Percentiles rank a stretch among this genome's conserved stretches.
Evolutionary conservation across 1,140 invertebrate genomes (phyloP).

Genomic region (Mylabris phalerata): DNA sequence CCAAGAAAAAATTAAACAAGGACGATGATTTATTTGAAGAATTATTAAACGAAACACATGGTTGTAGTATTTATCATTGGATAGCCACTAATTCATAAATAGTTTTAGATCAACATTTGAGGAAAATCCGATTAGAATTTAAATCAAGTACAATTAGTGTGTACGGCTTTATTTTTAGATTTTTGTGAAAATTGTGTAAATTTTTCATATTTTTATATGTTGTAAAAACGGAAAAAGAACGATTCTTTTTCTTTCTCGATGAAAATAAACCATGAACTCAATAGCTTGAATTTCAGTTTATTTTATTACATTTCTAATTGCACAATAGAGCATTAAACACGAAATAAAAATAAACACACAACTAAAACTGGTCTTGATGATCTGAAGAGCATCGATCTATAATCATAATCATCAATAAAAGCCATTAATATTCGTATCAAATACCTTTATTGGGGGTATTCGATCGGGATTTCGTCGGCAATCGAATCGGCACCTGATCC

Average conservation of each 20-base stretch:
- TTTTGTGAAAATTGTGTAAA: constrained; percentile 1
- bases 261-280: constrained; percentile 2
- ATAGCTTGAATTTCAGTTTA: not conserved
- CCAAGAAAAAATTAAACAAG: constrained; percentile 15
- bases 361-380: constrained; percentile 14
- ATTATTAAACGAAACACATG: constrained; percentile 47
- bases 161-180: not conserved
- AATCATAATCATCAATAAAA: not conserved
- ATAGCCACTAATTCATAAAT: not conserved
- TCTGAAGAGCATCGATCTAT: constrained; percentile 15
- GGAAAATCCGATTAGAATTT: constrained; percentile 1
- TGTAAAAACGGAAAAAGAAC: not conserved
- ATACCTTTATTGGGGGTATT: constrained; percentile 36
- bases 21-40: constrained; percentile 42
- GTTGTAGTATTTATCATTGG: constrained; percentile 46
- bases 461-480: constrained; percentile 31
- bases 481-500: constrained; percentile 39
- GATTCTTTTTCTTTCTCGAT: not conserved
- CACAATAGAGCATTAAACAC: not conserved
- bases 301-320: not conserved
- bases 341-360: not conserved
- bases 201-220: constrained; percentile 19
- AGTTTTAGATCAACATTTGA: constrained; percentile 3
- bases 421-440: not conserved
- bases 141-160: not conserved